Base-by-base conservation (phyloP, 2,888 invertebrate genomes). In the Epirrita christyi region DNA sequence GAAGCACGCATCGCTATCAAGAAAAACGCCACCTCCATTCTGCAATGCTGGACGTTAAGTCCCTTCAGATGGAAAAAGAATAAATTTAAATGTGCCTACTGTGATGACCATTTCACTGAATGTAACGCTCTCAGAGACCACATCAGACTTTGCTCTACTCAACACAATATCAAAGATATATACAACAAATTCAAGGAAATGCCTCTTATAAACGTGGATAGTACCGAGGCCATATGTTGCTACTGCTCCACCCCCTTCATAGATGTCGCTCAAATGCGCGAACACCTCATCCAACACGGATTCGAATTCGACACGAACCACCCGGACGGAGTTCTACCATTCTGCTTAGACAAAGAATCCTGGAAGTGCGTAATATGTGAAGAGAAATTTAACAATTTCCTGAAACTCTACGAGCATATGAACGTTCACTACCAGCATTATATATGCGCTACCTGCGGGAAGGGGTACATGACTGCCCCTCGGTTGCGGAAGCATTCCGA, bases 351-450 rank as follows among this genome's bases (percentile, higher is more conserved):
- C 42, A 88, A 87, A 47, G 82, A 86, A n/a, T 79, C 76, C 0
- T 90, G 90, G 90, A 73, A 70, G 29, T 92, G 91, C 63, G 71
- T 86, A 0, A 78, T 89, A 51, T 92, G 91, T 49, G 63, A 70
- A 0, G 78, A 83, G 38, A 79, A 72, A 28, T 91, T 90, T 62
- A 89, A 89, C 50, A 89, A 87, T 40, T 90, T 90, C 53, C 67
- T 91, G 0, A 89, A 89, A 71, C 72, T 92, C 0, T 90, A 90
- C 61, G 88, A 91, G 56, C 91, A 92, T 38, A 91, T 91, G 89
- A 91, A 91, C 49, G 56, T 76, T 0, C 91, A 92, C 59, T 91
- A 91, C 32, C 90, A 91, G 59, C 85, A 90, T 66, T 88, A 88
- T 21, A 90, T 91, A 41, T 92, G 91, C 60, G 78, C 88, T 0